phyloP scores from a whole-genome alignment of 2,113 vertebrate genomes.

The Ptilorrhoa leucosticta region DNA sequence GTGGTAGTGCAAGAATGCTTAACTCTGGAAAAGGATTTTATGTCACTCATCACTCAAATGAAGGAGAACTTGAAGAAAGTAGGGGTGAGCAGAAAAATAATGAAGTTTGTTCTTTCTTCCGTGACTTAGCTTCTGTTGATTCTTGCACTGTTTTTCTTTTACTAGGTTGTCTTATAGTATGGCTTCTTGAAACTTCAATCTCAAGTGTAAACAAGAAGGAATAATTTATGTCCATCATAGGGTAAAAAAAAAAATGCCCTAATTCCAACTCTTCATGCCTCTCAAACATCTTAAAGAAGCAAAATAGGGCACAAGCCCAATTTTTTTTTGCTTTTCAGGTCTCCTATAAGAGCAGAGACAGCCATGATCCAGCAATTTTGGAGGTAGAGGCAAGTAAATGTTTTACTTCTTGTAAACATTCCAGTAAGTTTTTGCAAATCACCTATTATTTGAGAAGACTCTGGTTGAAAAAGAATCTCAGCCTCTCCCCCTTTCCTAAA shows the following conservation, averaged over 20 bases:
- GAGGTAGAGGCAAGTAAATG: constrained; percentile 68
- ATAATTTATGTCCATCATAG: not conserved
- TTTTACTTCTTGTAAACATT: constrained; percentile 53
- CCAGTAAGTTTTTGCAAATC: not conserved
- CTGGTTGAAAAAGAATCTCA: not conserved
- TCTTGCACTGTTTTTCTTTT: not conserved
- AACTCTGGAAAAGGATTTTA: not conserved
- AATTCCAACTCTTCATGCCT: not conserved
- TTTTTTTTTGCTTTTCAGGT: constrained; percentile 63
- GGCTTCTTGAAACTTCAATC: not conserved
- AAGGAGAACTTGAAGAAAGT: not conserved
- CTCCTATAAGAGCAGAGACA: constrained; percentile 63
- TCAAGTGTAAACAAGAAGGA: not conserved
- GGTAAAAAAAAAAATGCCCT: not conserved
- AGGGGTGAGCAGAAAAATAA: not conserved
- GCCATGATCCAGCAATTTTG: constrained; percentile 60
- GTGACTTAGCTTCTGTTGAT: not conserved
- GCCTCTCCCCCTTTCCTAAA: not conserved
- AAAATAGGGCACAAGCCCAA: constrained; percentile 65
- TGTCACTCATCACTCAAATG: not conserved
- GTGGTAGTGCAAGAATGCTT: not conserved
- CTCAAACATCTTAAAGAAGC: constrained; percentile 44
- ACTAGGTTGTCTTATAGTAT: not conserved
- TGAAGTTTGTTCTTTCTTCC: not conserved
- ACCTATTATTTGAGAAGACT: not conserved